These are phyloP conservation scores for Phoxinus dragarum DNA, from an alignment of 2,797 vertebrate genomes.

Conservation along the genomic window DNA sequence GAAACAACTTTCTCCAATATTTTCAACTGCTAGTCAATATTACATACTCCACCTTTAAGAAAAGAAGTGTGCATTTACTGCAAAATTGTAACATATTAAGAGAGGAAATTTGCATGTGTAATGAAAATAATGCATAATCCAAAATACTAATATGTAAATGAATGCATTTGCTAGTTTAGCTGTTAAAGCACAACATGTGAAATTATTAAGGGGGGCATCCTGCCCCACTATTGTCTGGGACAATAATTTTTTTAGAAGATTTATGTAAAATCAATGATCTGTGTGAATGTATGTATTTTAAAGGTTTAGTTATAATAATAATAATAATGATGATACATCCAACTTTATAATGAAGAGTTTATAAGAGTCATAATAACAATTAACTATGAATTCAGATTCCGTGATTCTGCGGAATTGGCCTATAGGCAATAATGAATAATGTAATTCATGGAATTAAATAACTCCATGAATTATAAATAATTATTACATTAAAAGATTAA, in stretches of 20 bases:
- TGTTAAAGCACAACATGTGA: neutral
- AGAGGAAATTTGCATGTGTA: neutral
- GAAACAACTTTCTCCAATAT: neutral
- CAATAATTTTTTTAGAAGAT: neutral
- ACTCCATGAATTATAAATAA: conserved; percentile 4
- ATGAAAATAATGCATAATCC: neutral
- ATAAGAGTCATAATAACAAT: neutral
- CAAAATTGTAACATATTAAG: neutral
- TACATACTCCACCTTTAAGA: neutral
- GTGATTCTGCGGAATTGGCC: neutral
- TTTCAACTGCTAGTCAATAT: neutral
- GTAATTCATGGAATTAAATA: neutral
- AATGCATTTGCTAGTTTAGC: neutral
- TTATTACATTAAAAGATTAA: neutral
- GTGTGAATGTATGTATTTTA: neutral
- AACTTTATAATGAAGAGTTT: neutral
- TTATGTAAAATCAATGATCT: neutral
- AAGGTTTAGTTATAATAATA: neutral
- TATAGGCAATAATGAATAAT: conserved; percentile 14
- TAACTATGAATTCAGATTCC: neutral
- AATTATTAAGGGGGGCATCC: neutral
- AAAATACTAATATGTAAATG: neutral
- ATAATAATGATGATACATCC: neutral
- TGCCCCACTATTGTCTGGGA: neutral
- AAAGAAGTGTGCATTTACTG: neutral